Base-by-base conservation (phyloP, 2,888 invertebrate genomes). In the Tetragonisca angustula region DNA sequence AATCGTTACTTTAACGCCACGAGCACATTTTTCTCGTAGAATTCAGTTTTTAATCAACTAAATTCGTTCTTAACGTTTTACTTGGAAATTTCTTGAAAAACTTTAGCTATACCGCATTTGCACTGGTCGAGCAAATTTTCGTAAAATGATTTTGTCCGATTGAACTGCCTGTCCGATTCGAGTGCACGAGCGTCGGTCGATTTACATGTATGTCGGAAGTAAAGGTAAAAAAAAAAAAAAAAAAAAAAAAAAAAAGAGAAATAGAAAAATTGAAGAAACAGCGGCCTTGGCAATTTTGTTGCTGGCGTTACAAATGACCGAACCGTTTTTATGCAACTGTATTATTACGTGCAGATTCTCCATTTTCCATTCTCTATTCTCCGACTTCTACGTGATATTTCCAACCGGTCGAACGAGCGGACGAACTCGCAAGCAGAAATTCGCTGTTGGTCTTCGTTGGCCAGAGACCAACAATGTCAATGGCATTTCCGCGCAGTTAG, bases 381-480 rank as follows among this genome's bases (percentile, higher is more conserved):
- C n/a, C 1, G 2, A 13, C 9, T 0, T 43, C 43, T 9, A 11
- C 43, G 43, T 9, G 43, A 43, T 43, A 43, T 70, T n/a, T 6
- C 50, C 13, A 49, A 56, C 69, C 74, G 78, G 68, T 76, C 32
- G 32, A 76, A 50, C 74, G 59, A 82, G 52, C 36, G 75, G 73
- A 70, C 64, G 59, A 43, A 54, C 49, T 50, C 69, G 75, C 79
- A 79, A 36, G 74, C 62, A 71, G 54, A 62, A 70, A 70, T 68
- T 59, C 81, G 79, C 68, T 50, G 64, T 85, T 90, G 43, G 43
- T 43, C 43, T 43, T 9, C 43, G 43, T 43, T 43, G 90, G 91
- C 90, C 73, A 69, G 19, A 56, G 72, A 90, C 92, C 92, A 91
- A 90, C 89, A 86, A 90, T 89, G 92, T 90, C 91, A 89, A 91